phyloP scores from a whole-genome alignment of 2,113 vertebrate genomes.

The Cranoglanis bouderius region DNA sequence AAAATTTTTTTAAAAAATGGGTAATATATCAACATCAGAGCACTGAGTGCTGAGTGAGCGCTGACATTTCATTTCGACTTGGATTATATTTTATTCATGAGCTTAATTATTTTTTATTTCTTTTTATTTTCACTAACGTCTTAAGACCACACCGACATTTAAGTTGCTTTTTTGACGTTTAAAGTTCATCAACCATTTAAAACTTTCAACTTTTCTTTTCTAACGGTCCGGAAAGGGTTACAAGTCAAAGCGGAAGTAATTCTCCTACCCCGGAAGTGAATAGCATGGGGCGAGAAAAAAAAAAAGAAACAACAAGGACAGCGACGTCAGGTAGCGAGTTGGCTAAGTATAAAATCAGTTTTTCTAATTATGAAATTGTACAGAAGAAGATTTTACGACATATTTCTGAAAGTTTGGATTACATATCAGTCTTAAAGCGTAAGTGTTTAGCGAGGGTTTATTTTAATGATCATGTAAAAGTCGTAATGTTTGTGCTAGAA shows the following conservation, averaged over 20 bases:
- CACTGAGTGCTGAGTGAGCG: neutral
- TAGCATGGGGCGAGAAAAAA: conserved; percentile 14
- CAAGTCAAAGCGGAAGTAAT: conserved; percentile 22
- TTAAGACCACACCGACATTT: neutral
- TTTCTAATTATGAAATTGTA: neutral
- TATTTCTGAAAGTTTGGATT: neutral
- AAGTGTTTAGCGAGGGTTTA: neutral
- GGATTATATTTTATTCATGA: neutral
- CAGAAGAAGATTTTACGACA: neutral
- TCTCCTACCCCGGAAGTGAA: conserved; percentile 53
- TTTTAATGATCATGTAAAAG: neutral
- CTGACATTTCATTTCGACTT: neutral
- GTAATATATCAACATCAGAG: neutral
- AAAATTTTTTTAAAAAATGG: neutral
- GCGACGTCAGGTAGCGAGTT: neutral
- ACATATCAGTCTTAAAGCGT: neutral
- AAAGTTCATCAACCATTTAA: neutral
- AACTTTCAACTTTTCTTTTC: neutral
- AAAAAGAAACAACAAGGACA: conserved; percentile 53
- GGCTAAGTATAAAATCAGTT: neutral
- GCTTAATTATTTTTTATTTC: neutral
- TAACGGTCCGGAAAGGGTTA: neutral
- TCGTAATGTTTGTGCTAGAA: neutral
- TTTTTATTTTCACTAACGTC: neutral
- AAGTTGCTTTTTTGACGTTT: neutral